phyloP scores from a whole-genome alignment of 2,888 invertebrate genomes.

The Terebella lapidaria region DNA sequence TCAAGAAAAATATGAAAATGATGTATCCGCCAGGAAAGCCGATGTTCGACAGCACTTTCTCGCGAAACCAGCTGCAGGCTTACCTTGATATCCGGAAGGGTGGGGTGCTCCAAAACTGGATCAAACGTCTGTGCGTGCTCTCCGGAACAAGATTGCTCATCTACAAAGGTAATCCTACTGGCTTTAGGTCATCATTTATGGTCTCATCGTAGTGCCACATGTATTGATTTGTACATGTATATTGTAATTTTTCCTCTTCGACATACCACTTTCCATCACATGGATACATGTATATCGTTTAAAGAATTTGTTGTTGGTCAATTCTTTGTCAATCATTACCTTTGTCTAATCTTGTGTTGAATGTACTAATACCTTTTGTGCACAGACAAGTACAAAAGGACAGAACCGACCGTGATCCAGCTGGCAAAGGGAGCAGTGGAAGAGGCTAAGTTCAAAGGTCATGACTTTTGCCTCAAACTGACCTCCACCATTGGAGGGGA shows the following conservation, averaged over 20 bases:
- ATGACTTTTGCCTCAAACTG: slow-evolving; percentile 42
- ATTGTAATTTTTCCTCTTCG: too few relatives aligned
- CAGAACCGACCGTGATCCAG: slow-evolving; percentile 45
- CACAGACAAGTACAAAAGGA: slow-evolving; percentile 29
- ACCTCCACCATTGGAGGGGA: slow-evolving; percentile 46
- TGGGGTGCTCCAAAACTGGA: slow-evolving; percentile 52
- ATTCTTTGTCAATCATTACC: too few relatives aligned
- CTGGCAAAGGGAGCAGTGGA: slow-evolving; percentile 51
- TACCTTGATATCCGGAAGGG: slow-evolving; percentile 49
- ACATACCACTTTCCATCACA: too few relatives aligned
- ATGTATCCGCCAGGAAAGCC: slow-evolving; percentile 53
- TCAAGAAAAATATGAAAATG: too few relatives aligned
- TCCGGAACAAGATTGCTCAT: slow-evolving; percentile 51
- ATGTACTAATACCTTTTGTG: too few relatives aligned
- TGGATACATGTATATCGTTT: too few relatives aligned
- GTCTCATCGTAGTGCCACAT: too few relatives aligned
- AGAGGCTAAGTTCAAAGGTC: slow-evolving; percentile 47
- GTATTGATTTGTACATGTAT: too few relatives aligned
- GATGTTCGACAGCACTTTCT: slow-evolving; percentile 47
- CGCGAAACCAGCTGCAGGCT: slow-evolving; percentile 44
- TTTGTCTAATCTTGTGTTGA: not conserved
- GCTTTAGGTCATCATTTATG: too few relatives aligned
- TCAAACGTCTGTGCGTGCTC: slow-evolving; percentile 46
- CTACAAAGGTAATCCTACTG: slow-evolving; percentile 48
- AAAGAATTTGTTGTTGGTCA: too few relatives aligned